A percentile compares a stretch with the other conserved stretches of the same genome.
phyloP scores from a whole-genome alignment of 1,140 invertebrate genomes.

The Cotesia glomerata region DNA sequence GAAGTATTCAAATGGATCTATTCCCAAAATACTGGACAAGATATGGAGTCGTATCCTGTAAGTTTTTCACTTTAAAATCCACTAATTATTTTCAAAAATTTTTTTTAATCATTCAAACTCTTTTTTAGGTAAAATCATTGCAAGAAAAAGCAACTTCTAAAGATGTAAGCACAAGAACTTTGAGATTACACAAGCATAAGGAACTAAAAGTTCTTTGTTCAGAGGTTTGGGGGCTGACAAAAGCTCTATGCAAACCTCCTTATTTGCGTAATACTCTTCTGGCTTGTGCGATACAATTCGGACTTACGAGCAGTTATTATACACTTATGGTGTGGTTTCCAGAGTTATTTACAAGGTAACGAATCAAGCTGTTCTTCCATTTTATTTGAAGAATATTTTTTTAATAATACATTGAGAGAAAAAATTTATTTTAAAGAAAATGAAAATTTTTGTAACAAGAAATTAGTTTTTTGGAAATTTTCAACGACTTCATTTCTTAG shows the following conservation, averaged over 20 bases:
- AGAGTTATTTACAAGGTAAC: conserved; percentile 69
- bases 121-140: conserved; percentile 69
- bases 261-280: conserved; percentile 75
- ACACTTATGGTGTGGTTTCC: conserved; percentile 86
- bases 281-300: conserved; percentile 76
- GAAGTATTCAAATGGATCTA: conserved; percentile 74
- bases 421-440: too few relatives aligned
- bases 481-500: too few relatives aligned
- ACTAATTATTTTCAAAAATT: neutral
- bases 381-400: too few relatives aligned
- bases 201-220: conserved; percentile 69
- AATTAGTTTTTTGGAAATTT: too few relatives aligned
- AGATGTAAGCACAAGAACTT: conserved; percentile 58
- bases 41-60: conserved; percentile 72
- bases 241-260: conserved; percentile 71
- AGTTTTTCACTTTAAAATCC: conserved; percentile 34
- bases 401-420: too few relatives aligned
- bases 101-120: neutral
- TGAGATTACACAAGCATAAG: conserved; percentile 68
- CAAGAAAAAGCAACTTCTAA: conserved; percentile 70
- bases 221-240: conserved; percentile 73
- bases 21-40: conserved; percentile 72
- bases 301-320: conserved; percentile 79
- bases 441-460: too few relatives aligned
- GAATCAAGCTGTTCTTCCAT: neutral